Percentiles rank a stretch among this genome's conserved stretches.
These are phyloP conservation scores for Lingula anatina DNA, from an alignment of 2,888 invertebrate species.

Conservation along the genomic window DNA sequence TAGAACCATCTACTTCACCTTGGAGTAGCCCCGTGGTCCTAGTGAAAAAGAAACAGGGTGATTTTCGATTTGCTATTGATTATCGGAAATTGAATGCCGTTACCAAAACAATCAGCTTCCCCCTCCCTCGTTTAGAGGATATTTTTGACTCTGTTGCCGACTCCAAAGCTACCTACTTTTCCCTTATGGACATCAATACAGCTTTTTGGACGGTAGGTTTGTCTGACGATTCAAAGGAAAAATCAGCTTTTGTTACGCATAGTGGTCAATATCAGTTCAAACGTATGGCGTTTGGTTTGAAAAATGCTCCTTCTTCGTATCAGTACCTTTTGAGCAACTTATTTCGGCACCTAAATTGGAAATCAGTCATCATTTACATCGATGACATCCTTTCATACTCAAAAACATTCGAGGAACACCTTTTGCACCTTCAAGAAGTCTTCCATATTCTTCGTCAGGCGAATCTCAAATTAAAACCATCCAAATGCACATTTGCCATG, in stretches of 20 bases:
- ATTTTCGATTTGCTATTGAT: too few species aligned
- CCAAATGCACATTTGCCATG: background rate
- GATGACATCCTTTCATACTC: conserved; percentile 5
- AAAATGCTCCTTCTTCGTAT: conserved; percentile 1
- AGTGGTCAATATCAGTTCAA: too few species aligned
- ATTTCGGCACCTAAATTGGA: too few species aligned
- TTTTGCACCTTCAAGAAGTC: background rate
- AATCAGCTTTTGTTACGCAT: too few species aligned
- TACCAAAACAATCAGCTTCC: conserved; percentile 5
- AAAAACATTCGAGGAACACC: too few species aligned
- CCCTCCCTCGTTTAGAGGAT: conserved; percentile 7
- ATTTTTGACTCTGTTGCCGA: conserved; percentile 8
- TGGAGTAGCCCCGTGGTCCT: conserved; percentile 3
- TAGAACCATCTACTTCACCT: conserved; percentile 2
- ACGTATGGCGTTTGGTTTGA: conserved; percentile 1
- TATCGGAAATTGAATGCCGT: conserved; percentile 5
- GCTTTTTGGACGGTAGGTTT: too few species aligned
- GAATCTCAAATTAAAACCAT: conserved; percentile 1
- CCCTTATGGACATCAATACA: too few species aligned
- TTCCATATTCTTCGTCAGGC: background rate
- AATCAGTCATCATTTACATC: conserved; percentile 6
- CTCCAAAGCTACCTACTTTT: conserved; percentile 6
- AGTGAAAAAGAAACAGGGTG: background rate
- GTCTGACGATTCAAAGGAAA: too few species aligned
- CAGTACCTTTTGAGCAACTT: background rate